Evolutionary conservation across 2,797 vertebrate genomes (phyloP).

Genomic region (Enteromius trimaculatus): DNA sequence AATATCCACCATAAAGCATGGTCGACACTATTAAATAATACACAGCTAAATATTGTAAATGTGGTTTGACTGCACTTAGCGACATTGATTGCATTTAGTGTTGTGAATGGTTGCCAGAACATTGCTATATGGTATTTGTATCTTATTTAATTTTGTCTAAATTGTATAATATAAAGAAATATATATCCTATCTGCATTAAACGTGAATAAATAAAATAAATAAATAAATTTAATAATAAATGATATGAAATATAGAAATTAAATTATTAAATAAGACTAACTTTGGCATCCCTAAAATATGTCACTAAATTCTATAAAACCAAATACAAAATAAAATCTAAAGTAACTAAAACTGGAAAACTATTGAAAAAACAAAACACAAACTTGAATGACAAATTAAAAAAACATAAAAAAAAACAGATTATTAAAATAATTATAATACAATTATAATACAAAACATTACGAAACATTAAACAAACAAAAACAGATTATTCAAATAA

Average conservation of each 20-base stretch:
- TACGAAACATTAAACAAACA: no score
- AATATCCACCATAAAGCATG: not conserved
- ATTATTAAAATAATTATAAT: no score
- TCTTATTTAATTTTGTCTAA: no score
- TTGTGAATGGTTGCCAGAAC: not conserved
- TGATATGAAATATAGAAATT: not conserved
- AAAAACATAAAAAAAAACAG: not conserved
- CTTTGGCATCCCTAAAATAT: not conserved
- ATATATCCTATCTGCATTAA: not conserved
- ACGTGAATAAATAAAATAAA: not conserved
- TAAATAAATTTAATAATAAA: not conserved
- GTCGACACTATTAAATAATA: not conserved
- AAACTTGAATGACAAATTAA: not conserved
- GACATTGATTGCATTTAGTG: no score
- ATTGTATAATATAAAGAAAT: not conserved
- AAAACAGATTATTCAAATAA: no score
- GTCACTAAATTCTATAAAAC: not conserved
- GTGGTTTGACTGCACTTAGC: not conserved
- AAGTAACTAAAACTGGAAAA: not conserved
- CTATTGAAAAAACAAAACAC: not conserved
- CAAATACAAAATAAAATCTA: not conserved
- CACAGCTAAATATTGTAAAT: not conserved
- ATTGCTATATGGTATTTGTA: not conserved
- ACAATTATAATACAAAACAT: no score
- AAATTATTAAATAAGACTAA: not conserved